Percentiles rank a stretch among this genome's conserved stretches.
These are phyloP conservation scores for Onthophagus taurus DNA, from an alignment of 1,140 invertebrate genomes.

Conservation along the genomic window DNA sequence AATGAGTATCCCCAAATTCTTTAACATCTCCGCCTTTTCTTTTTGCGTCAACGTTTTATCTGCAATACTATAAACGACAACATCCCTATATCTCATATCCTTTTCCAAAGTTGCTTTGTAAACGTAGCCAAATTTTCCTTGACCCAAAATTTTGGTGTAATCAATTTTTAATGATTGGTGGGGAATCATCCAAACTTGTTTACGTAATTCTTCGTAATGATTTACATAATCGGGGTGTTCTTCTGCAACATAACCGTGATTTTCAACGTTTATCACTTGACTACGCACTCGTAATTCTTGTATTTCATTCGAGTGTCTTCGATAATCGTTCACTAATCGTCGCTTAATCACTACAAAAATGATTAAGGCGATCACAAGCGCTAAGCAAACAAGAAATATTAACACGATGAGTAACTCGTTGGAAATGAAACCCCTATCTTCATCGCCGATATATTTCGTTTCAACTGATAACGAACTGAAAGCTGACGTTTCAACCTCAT, in stretches of 20 bases:
- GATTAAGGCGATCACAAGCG: conserved; percentile 52
- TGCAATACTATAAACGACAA: conserved; percentile 41
- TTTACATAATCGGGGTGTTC: conserved; percentile 57
- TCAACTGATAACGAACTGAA: no score
- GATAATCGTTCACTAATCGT: conserved; percentile 42
- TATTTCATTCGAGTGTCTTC: conserved; percentile 45
- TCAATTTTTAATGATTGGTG: conserved; percentile 58
- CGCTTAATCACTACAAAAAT: conserved; percentile 47
- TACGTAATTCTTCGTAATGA: conserved; percentile 63
- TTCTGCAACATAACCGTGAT: conserved; percentile 62
- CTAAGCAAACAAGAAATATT: no score
- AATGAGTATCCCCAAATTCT: conserved; percentile 63
- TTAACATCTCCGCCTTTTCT: conserved; percentile 57
- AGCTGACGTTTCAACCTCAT: conserved; percentile 1
- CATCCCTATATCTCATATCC: conserved; percentile 36
- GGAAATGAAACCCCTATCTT: no score
- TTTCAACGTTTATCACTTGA: conserved; percentile 56
- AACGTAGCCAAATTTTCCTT: conserved; percentile 68
- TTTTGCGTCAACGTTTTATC: conserved; percentile 50
- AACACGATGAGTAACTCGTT: no score
- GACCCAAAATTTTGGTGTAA: conserved; percentile 52
- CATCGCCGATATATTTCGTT: conserved; percentile 4
- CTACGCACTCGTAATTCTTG: conserved; percentile 59
- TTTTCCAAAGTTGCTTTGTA: conserved; percentile 55
- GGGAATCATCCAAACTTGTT: conserved; percentile 63